Conservation (phyloP, 2,888 invertebrate genomes). For the Latrodectus hesperus region DNA sequence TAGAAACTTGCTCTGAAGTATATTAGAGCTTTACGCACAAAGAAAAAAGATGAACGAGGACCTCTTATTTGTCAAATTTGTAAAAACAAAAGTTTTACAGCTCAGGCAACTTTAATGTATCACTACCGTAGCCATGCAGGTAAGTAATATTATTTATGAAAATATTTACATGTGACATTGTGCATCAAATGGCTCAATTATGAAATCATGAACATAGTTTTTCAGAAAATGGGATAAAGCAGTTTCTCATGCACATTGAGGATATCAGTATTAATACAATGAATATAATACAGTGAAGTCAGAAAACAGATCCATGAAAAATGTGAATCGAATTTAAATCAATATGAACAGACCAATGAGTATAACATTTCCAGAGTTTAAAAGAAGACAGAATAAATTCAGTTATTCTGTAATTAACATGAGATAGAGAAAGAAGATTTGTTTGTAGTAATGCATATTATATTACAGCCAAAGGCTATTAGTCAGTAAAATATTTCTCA, state of each 20-base stretch:
- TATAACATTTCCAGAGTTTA: no score
- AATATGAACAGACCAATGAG: no score
- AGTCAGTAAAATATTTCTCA: constrained; percentile 27
- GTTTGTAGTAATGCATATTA: not conserved
- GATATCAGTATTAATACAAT: no score
- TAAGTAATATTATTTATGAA: constrained; percentile 68
- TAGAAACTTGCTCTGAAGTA: constrained; percentile 18
- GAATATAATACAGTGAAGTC: no score
- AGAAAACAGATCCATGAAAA: no score
- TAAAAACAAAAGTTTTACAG: constrained; percentile 79
- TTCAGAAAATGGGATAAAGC: no score
- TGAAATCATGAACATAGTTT: no score
- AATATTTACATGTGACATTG: not conserved
- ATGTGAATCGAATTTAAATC: no score
- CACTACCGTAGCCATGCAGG: constrained; percentile 80
- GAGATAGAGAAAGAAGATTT: not conserved
- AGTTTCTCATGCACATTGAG: no score
- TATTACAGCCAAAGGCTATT: not conserved
- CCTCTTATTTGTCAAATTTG: constrained; percentile 77
- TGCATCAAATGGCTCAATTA: no score
- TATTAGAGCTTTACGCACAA: constrained; percentile 37
- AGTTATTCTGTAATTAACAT: no score
- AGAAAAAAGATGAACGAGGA: constrained; percentile 69
- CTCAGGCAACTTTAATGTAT: constrained; percentile 79
- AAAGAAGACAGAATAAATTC: no score